Evolutionary conservation across 2,797 vertebrate species (phyloP), one percentile per base, ranked within the genome.

Genomic region (Leptodactylus fallax): DNA sequence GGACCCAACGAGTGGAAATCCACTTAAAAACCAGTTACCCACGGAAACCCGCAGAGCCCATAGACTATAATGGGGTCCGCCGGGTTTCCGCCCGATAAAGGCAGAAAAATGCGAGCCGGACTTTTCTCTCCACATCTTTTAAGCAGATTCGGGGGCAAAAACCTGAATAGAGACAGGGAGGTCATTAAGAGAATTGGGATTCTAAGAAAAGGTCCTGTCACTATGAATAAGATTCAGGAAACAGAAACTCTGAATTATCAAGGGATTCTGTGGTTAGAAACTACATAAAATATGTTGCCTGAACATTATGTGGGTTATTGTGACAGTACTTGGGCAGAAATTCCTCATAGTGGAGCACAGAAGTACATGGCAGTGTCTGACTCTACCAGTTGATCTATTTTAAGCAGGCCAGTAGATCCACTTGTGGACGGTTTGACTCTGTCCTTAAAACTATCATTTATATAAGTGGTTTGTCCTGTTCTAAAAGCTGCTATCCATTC

Each of bases 321-420:
- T 61, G 16, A 82, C 45, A 56, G 19, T 0, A 55, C 36, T 49
- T 13, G n/a, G 13, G 2, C 11, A 27, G 17, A 8, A 21, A 0
- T 79, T 10, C 12, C 8, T 47, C 55, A 85, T 0, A 76, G 90
- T 89, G 87, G 25, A 56, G 72, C 58, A 72, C 91, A 91, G 7
- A 88, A 91, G 56, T 90, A 91, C 3, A 27, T 13, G 0, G 85
- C 67, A 0, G 81, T 79, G 55, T 91, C 90, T n/a, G 76, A n/a
- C 25, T 21, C 4, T 51, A 81, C 81, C 51, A 91, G 12, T 7
- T 47, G 16, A 14, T 85, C 65, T 10, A 90, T 83, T 16, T 47
- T 63, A 3, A 91, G 81, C 14, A 77, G 76, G 58, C 45, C 87
- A n/a, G 89, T 90, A 25, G 86, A 88, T 2, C 86, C 91, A 21